A percentile compares a stretch with the other conserved stretches of the same genome.
phyloP scores from a whole-genome alignment of 1,140 invertebrate genomes.

The Trissolcus basalis region DNA sequence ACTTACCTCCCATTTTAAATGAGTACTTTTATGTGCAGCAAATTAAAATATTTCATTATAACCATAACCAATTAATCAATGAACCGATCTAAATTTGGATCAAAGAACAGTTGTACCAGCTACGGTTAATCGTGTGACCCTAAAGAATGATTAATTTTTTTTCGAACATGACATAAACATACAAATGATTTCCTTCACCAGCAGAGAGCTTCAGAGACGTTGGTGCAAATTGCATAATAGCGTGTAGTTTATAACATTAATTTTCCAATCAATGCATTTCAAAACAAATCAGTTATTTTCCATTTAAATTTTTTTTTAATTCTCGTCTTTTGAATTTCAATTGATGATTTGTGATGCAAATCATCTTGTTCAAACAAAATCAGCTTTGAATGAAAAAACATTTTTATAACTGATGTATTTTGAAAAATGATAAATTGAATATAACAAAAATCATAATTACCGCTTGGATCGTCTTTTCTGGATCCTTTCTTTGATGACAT shows the following conservation, averaged over 20 bases:
- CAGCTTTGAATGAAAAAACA: too few relatives aligned
- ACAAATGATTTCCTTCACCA: constrained; percentile 49
- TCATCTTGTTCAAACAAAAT: too few relatives aligned
- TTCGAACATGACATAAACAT: constrained; percentile 3
- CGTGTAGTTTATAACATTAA: constrained; percentile 5
- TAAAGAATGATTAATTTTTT: constrained; percentile 3
- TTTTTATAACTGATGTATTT: background rate
- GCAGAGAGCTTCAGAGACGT: constrained; percentile 55
- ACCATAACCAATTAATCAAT: background rate
- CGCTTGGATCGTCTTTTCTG: constrained; percentile 49
- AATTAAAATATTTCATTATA: constrained; percentile 10
- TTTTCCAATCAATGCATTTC: constrained; percentile 1
- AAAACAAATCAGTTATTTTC: constrained; percentile 1
- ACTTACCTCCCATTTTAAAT: too few relatives aligned
- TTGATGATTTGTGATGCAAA: too few relatives aligned
- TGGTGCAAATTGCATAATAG: constrained; percentile 30
- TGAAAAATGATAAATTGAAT: background rate
- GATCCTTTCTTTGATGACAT: constrained; percentile 42
- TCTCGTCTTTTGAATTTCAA: too few relatives aligned
- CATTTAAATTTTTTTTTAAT: background rate
- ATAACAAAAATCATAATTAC: constrained; percentile 21
- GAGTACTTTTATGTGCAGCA: too few relatives aligned
- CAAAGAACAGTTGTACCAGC: too few relatives aligned
- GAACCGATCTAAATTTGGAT: too few relatives aligned
- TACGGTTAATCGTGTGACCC: constrained; percentile 5